A percentile compares a stretch with the other conserved stretches of the same genome.
Evolutionary conservation across 2,888 invertebrate species (phyloP).

Genomic region (Zeuzera pyrina): DNA sequence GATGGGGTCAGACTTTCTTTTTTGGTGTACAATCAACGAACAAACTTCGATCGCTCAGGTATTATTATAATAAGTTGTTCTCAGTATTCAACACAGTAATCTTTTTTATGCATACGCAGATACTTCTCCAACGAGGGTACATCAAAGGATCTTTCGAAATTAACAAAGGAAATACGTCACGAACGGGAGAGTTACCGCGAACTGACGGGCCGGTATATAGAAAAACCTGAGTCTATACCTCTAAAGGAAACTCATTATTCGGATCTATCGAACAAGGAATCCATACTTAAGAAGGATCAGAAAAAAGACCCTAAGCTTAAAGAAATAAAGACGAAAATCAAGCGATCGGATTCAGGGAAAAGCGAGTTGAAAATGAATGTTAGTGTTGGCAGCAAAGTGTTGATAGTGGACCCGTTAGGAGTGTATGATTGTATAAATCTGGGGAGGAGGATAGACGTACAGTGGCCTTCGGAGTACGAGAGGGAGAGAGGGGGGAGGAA

Average conservation of each 20-base stretch:
- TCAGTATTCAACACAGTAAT: too few species aligned
- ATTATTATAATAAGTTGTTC: too few species aligned
- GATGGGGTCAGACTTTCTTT: too few species aligned
- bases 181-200: slow-evolving; percentile 64
- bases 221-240: slow-evolving; percentile 47
- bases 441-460: slow-evolving; percentile 92
- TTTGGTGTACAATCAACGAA: too few species aligned
- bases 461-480: slow-evolving; percentile 95
- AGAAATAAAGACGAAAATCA: slow-evolving; percentile 58
- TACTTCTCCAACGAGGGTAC: slow-evolving; percentile 59
- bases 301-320: slow-evolving; percentile 49
- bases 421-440: slow-evolving; percentile 95
- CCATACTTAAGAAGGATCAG: slow-evolving; percentile 37
- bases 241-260: slow-evolving; percentile 50
- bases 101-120: too few species aligned
- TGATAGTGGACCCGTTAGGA: slow-evolving; percentile 61
- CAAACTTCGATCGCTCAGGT: too few species aligned
- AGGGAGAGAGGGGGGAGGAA: slow-evolving; percentile 88
- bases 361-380: slow-evolving; percentile 55
- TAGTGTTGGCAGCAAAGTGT: slow-evolving; percentile 58
- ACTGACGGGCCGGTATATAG: slow-evolving; percentile 59
- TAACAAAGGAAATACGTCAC: slow-evolving; percentile 62
- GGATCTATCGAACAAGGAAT: slow-evolving; percentile 46
- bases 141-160: slow-evolving; percentile 58
- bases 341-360: slow-evolving; percentile 53